Evolutionary conservation across 2,113 vertebrate genomes (phyloP), one percentile per base, ranked within the genome.

Genomic region (Pandion haliaetus): DNA sequence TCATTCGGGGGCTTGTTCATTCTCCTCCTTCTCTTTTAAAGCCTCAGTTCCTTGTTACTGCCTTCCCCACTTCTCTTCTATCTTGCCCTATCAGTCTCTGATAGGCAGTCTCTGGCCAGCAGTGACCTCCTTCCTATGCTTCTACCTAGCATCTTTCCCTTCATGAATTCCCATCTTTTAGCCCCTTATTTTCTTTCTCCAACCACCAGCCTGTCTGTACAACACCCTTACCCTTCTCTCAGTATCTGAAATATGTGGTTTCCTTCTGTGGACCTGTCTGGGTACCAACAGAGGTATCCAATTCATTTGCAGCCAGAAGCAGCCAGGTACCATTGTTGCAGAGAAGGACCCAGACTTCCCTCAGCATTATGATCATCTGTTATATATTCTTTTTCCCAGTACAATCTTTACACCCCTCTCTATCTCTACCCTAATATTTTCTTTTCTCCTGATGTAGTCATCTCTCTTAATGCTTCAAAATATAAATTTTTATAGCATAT

Each of bases 201-300:
- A 32, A 34, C 20, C 11, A n/a, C 11, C 61, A 79, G 12, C 4
- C 42, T 79, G 11, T 52, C 23, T 91, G 31, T 66, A 49, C 36
- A 74, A 31, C 2, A 47, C 5, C 7, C 5, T 58, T 54, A 66
- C 55, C 78, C 10, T 18, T 73, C 23, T 73, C 25, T 24, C 82
- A 42, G 5, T 32, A 44, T 23, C 15, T 66, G 76, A 71, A 86
- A 71, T 52, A 36, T 0, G 12, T 28, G 17, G 3, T 17, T 83
- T 86, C 15, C 31, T 57, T n/a, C 66, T 71, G 36, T 57, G 61
- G 45, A 29, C 50, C 11, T 58, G 5, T 52, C 26, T 71, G 57
- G 11, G 5, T 79, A n/a, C 9, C 0, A 0, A 5, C 20, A 25
- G 28, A 71, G 42, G 8, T 45, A 6, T 9, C 9, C 36, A 77